A percentile compares a stretch with the other conserved stretches of the same genome.
These are phyloP conservation scores for Darevskia nairensis DNA, from an alignment of 2,797 vertebrate species.

Conservation along the genomic window DNA sequence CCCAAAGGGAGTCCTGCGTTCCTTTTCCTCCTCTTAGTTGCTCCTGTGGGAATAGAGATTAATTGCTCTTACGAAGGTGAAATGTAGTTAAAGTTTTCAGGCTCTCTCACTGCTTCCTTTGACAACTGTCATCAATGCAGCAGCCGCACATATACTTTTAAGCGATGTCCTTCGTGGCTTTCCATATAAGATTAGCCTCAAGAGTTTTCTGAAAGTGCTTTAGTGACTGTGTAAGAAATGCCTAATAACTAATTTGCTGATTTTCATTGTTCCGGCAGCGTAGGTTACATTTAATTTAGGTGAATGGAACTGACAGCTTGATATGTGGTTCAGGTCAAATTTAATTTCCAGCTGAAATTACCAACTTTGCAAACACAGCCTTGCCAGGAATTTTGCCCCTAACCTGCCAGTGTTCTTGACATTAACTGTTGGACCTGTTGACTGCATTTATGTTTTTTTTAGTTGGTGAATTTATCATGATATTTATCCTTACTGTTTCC, in stretches of 20 bases:
- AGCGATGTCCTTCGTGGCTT: conserved; percentile 65
- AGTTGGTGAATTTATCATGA: neutral
- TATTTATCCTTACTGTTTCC: neutral
- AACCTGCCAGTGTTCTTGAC: conserved; percentile 41
- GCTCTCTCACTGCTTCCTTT: neutral
- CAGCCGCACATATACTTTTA: conserved; percentile 59
- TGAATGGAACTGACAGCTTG: conserved; percentile 67
- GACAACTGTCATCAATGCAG: conserved; percentile 43
- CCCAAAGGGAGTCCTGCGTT: conserved; percentile 70
- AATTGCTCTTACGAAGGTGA: conserved; percentile 69
- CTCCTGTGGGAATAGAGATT: conserved; percentile 66
- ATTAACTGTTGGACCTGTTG: conserved; percentile 13
- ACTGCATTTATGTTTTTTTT: neutral
- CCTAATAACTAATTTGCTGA: conserved; percentile 69
- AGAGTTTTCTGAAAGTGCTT: conserved; percentile 64
- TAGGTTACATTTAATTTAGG: conserved; percentile 64
- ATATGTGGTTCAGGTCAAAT: conserved; percentile 66
- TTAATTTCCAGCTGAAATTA: conserved; percentile 70
- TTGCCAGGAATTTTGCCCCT: conserved; percentile 34
- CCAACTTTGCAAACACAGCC: conserved; percentile 55
- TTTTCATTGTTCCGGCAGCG: conserved; percentile 55
- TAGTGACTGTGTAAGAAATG: conserved; percentile 60
- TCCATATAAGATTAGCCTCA: conserved; percentile 63
- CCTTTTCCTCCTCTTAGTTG: conserved; percentile 49
- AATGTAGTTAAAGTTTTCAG: conserved; percentile 65